Base-by-base conservation (phyloP, 2,113 vertebrate genomes). In the Osmerus mordax region DNA sequence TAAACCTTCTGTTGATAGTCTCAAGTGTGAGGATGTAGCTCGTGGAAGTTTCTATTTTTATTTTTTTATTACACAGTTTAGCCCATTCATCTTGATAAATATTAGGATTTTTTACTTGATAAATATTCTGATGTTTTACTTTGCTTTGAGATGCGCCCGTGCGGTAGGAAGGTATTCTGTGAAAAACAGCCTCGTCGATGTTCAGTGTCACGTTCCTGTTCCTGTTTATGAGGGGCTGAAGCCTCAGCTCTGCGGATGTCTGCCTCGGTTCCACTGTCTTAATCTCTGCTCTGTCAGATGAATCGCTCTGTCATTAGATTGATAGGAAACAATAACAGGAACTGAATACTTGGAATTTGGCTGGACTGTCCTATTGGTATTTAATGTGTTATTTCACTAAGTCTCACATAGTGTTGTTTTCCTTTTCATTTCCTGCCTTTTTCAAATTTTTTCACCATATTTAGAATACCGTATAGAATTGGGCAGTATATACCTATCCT, bases 271-370 rank as follows among this genome's bases (percentile, higher is more conserved):
- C 82, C 83, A 77, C 79, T 83, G 18, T 78, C 72, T 89, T 87
- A 87, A 85, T 90, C 87, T 87, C 71, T 83, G 32, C 58, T 58
- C 54, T 16, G 73, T 86, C 78, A 89, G 90, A 93, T 89, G 73
- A 80, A 92, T 91, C 60, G 62, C 28, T 86, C 78, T 82, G 78
- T 78, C 85, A 76, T 78, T 77, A 64, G 70, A 83, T 88, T 83
- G 89, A 90, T 87, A 84, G 86, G 84, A 91, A 90, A 91, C 87
- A 91, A 92, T 87, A 93, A 91, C 91, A 92, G 91, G 91, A 93
- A 92, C 83, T 90, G 82, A 87, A 90, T 87, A 89, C 81, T 86
- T 89, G 84, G 86, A 90, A 81, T 78, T 84, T 73, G 77, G 83
- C 75, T 79, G 67, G 76, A 76, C 83, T 82, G 86, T 82, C 79